Percentiles rank a stretch among this genome's conserved stretches.
Evolutionary conservation across 1,140 invertebrate species (phyloP).

Genomic region (Drosophila lacteicornis): DNA sequence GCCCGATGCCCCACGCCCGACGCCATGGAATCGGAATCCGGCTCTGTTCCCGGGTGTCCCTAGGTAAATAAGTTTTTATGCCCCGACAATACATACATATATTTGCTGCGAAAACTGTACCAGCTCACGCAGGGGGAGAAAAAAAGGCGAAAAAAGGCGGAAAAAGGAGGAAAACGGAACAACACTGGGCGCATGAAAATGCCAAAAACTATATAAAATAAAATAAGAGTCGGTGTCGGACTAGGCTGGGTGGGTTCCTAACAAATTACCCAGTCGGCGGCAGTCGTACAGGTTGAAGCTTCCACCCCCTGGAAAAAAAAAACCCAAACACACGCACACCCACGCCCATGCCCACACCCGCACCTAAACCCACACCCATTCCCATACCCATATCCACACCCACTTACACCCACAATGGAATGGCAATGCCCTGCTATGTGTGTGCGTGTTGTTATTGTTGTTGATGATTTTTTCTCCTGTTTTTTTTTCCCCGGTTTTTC

Average conservation of each 20-base stretch:
- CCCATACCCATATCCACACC: constrained; percentile 13
- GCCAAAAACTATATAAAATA: constrained; percentile 80
- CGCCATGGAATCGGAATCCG: constrained; percentile 51
- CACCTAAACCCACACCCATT: neutral
- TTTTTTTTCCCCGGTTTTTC: neutral
- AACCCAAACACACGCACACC: constrained; percentile 9
- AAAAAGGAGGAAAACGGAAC: constrained; percentile 11
- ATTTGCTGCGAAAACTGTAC: constrained; percentile 71
- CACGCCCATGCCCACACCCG: neutral
- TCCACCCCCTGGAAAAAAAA: constrained; percentile 22
- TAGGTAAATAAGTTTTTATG: constrained; percentile 74
- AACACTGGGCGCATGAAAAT: constrained; percentile 56
- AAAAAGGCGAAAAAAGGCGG: constrained; percentile 24
- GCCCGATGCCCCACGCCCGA: constrained; percentile 11
- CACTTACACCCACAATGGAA: constrained; percentile 23
- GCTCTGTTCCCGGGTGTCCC: constrained; percentile 47
- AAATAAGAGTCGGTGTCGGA: constrained; percentile 72
- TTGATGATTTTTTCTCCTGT: constrained; percentile 31
- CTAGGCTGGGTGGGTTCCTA: constrained; percentile 46
- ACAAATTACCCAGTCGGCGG: constrained; percentile 79
- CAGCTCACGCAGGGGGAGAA: constrained; percentile 62
- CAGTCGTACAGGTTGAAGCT: constrained; percentile 61
- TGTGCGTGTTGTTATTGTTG: constrained; percentile 55
- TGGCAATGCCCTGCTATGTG: constrained; percentile 55
- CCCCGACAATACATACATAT: constrained; percentile 30